Evolutionary conservation across 2,888 invertebrate genomes (phyloP), one percentile per base, ranked within the genome.

Genomic region (Autographa pulchrina): DNA sequence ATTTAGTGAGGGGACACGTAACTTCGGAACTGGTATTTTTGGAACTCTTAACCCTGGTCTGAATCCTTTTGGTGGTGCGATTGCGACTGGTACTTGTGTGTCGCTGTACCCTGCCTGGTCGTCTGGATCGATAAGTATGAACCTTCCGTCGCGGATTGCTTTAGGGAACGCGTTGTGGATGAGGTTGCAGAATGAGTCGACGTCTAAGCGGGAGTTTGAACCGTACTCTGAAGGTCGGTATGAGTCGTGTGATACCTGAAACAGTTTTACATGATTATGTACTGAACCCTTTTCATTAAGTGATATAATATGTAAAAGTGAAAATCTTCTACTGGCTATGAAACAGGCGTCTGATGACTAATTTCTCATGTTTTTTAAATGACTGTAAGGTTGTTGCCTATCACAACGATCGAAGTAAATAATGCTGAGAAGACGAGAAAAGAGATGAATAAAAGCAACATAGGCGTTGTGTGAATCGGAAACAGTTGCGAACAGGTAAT

Each of bases 141-240:
- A 93, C 72, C 88, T 91, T 7, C 95, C 95, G 75, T 94, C 89
- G 82, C 91, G 88, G 2, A 95, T 89, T 0, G 92, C 88, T 76
- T 92, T 91, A 0, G 95, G 95, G 20, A 96, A 91, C 0, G 91
- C 91, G 48, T 88, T 89, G 48, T 94, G 92, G 61, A 96, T 94
- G 62, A 94, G 86, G 25, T 82, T 83, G 79, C 95, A 96, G 77
- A 96, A 94, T 0, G 94, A 91, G 16, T 92, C 84, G 0, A 92
- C 86, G 77, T 92, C 85, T 54, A 91, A 87, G 2, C 78, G 77
- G 25, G 86, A 77, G 59, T 70, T 74, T n/a, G 60, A 60, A 20
- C 77, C 80, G 62, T 76, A 82, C 18, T 76, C 74, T 13, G 80
- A 66, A 20, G 78, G 56, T 63, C 70, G 80, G 4, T 73, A 70